Evolutionary conservation across 2,797 vertebrate species (phyloP).

Genomic region (Micropoecilia bifurca): DNA sequence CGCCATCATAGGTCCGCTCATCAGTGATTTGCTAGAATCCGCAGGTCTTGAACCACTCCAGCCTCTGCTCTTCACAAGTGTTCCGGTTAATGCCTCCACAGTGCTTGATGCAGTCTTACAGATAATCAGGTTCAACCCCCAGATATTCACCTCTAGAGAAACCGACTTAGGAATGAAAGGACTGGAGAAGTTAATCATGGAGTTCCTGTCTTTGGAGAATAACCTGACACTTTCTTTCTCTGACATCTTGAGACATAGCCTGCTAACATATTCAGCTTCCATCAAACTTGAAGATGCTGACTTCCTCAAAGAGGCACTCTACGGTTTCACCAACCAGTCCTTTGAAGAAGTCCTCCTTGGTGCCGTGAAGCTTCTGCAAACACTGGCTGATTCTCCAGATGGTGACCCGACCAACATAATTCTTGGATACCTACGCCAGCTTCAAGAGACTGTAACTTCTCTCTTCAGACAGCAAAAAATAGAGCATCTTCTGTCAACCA

Average conservation of each 20-base stretch:
- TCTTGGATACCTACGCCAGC: constrained; percentile 65
- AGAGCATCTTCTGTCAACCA: constrained; percentile 34
- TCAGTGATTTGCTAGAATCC: constrained; percentile 58
- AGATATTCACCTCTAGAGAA: constrained; percentile 65
- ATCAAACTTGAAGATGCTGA: constrained; percentile 53
- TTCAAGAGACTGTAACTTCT: constrained; percentile 67
- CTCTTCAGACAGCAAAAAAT: constrained; percentile 46
- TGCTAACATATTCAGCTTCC: constrained; percentile 67
- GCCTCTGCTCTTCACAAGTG: constrained; percentile 47
- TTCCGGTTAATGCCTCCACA: constrained; percentile 48
- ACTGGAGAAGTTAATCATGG: constrained; percentile 61
- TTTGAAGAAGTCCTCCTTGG: constrained; percentile 66
- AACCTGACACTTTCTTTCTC: constrained; percentile 69
- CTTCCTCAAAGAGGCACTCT: constrained; percentile 51
- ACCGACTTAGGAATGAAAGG: constrained; percentile 60
- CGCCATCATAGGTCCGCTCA: constrained; percentile 40
- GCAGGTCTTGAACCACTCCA: constrained; percentile 68
- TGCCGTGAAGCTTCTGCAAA: constrained; percentile 64
- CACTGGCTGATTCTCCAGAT: constrained; percentile 52
- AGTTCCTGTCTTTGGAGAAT: constrained; percentile 62
- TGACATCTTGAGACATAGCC: constrained; percentile 60
- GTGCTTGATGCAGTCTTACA: constrained; percentile 52
- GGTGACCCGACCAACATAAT: constrained; percentile 58
- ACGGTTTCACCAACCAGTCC: constrained; percentile 70
- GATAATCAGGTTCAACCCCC: constrained; percentile 64